Base-by-base conservation (phyloP, 2,797 vertebrate species). In the Margarornis squamiger region DNA sequence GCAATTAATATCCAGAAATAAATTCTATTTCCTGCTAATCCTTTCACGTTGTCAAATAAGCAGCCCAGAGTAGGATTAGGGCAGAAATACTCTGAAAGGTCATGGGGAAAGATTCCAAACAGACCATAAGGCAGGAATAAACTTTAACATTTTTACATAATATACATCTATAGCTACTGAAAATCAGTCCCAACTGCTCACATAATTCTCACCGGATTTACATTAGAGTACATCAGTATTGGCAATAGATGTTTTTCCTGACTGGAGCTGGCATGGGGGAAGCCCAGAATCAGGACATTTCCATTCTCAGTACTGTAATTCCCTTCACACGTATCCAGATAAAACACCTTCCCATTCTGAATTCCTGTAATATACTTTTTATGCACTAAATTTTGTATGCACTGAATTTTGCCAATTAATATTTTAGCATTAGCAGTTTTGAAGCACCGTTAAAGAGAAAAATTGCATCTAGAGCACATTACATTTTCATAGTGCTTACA, bases 1-100 rank as follows among this genome's bases (percentile, higher is more conserved):
- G 61, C 79, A 96, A 89, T 92, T 93, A 93, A 75, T 57, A 84
- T 6, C 0, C 2, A 84, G 39, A 91, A 92, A 74, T 12, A 93
- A 66, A 75, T 49, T 66, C 43, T 55, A 27, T 39, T 88, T 90
- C 82, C 80, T 62, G 52, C 34, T 86, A 57, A 49, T 54, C 34
- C 32, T 95, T 92, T 89, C 52, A 45, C 27, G 39, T 22, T 17
- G 2, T 88, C 49, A 73, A 94, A 84, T 18, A 89, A 11, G 34
- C 58, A 92, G 52, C 39, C 19, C 32, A 48, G 14, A 65, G 78
- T 21, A 80, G 43, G 34, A 86, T 15, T 3, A 54, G 7, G 43
- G 27, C 15, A 41, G n/a, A 92, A 95, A 67, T 36, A n/a, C 32
- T 74, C 41, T 32, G 45, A 58, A 83, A 95, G 51, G 66, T 70